Base-by-base conservation (phyloP, 2,797 vertebrate species). In the Selene dorsalis region DNA sequence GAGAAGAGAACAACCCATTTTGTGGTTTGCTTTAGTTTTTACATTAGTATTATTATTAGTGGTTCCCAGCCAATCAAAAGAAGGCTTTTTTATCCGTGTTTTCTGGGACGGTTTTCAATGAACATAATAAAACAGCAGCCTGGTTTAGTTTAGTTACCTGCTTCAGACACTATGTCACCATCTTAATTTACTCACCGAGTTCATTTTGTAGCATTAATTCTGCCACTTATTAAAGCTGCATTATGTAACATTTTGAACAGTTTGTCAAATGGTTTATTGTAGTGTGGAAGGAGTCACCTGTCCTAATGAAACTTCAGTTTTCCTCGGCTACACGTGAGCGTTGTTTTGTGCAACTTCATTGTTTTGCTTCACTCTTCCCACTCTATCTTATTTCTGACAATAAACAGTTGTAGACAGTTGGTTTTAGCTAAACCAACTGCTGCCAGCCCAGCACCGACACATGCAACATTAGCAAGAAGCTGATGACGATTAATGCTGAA, bases 41-140 rank as follows among this genome's bases (percentile, higher is more conserved):
- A 16, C 38, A 61, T 67, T 50, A 32, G 20, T 57, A 17, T 8
- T 35, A 35, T 35, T 35, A 2, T 35, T 9, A 35, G 32, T 8
- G 32, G 32, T 35, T 8, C 32, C 7, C 32, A 35, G 32, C 32
- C 32, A 35, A 35, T 35, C 32, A 35, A 35, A 35, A 35, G 32
- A 48, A 38, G 20, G 45, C 4, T 24, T 39, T 74, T 69, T 73
- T 18, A 57, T 38, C 45, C 35, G 10, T 10, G n/a, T 55, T 69
- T 69, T 50, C 30, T 41, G 32, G 55, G 50, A 69, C 39, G 32
- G n/a, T 52, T 67, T 61, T 75, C 56, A 45, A 66, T 63, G 48
- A 30, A 50, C 11, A n/a, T 38, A 69, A 58, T 58, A 56, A 64
- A 75, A 47, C 4, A 18, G 3, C 52, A 43, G 4, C 61, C 45